Conservation (phyloP, 2,888 invertebrate genomes). For the Polylopha cassiicola region DNA sequence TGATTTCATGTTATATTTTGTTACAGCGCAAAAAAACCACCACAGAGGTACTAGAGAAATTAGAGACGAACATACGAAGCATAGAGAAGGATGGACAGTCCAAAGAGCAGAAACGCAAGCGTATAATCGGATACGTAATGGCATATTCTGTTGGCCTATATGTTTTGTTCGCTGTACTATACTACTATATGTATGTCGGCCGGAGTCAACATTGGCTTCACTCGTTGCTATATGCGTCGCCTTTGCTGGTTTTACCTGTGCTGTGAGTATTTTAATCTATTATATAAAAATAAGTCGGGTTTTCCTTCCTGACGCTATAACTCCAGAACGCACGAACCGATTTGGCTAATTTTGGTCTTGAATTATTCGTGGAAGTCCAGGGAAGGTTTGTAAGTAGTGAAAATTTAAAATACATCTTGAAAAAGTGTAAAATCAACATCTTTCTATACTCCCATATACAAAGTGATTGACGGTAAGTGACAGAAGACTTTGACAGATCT, state of each 20-base stretch:
- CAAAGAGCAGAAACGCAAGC: constrained; percentile 88
- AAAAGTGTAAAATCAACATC: no score
- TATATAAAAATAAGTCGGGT: no score
- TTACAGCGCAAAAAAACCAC: constrained; percentile 70
- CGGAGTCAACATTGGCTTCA: constrained; percentile 83
- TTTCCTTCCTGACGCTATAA: no score
- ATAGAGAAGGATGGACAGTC: constrained; percentile 88
- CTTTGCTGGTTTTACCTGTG: constrained; percentile 87
- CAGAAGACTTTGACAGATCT: no score
- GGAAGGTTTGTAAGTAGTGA: no score
- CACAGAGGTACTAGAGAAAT: constrained; percentile 78
- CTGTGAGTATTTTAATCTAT: constrained; percentile 81
- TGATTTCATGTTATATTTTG: constrained; percentile 3
- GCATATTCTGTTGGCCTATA: constrained; percentile 83
- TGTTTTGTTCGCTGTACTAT: constrained; percentile 82
- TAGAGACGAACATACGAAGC: constrained; percentile 87
- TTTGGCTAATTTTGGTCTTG: no score
- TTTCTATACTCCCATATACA: no score
- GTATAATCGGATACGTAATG: constrained; percentile 87
- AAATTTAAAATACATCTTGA: no score
- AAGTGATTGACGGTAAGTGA: no score
- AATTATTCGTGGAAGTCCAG: no score
- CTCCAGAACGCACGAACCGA: no score
- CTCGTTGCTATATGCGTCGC: constrained; percentile 85
- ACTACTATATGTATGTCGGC: constrained; percentile 89